phyloP scores from a whole-genome alignment of 1,140 invertebrate genomes.

The Drosophila ironensis region DNA sequence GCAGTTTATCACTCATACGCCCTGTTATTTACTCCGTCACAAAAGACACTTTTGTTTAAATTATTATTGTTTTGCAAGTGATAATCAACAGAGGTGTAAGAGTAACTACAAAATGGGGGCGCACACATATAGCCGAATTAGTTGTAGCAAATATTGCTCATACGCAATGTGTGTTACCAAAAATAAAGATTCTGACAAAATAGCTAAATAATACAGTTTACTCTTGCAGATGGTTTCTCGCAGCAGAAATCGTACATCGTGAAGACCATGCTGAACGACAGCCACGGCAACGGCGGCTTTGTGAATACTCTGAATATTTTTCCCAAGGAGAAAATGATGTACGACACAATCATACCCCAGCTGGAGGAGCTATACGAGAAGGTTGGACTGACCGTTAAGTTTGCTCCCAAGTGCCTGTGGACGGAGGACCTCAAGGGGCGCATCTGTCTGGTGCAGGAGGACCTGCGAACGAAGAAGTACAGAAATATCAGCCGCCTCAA shows the following conservation, averaged over 20 bases:
- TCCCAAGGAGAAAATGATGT: conserved; percentile 77
- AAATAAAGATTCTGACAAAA: background rate
- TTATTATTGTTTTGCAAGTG: no score
- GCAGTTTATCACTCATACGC: no score
- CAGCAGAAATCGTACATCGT: conserved; percentile 74
- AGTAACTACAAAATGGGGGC: no score
- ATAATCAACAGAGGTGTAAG: no score
- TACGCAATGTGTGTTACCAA: background rate
- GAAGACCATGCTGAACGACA: conserved; percentile 72
- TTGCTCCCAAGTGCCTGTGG: conserved; percentile 70
- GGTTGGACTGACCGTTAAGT: conserved; percentile 51
- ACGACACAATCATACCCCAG: conserved; percentile 65
- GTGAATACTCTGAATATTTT: conserved; percentile 73
- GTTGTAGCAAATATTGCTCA: background rate
- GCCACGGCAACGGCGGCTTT: conserved; percentile 55
- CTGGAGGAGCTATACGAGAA: conserved; percentile 70
- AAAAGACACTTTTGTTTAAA: no score
- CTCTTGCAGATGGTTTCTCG: conserved; percentile 61
- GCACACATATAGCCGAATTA: no score
- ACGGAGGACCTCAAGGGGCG: conserved; percentile 63
- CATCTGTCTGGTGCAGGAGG: conserved; percentile 83
- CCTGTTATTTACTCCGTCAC: no score
- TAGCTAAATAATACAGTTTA: background rate
- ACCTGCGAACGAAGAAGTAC: conserved; percentile 84
- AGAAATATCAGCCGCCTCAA: conserved; percentile 83